Conservation (phyloP, 2,888 invertebrate species). For the Fabriciana adippe region DNA sequence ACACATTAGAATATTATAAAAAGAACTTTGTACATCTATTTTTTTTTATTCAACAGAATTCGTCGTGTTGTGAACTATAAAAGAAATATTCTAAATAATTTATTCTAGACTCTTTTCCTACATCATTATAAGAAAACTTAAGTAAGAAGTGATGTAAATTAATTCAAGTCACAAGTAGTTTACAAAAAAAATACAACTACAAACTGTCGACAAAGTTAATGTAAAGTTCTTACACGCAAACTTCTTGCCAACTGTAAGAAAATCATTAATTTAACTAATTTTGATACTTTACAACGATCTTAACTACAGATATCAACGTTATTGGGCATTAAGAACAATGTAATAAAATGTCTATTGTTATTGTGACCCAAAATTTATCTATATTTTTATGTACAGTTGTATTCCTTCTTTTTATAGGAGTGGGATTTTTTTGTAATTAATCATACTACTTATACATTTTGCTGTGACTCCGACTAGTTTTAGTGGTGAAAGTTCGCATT, state of each 20-base stretch:
- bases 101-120: not conserved
- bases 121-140: not conserved
- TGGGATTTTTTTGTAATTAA: too few relatives aligned
- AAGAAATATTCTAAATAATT: not conserved
- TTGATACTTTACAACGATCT: conserved; percentile 12
- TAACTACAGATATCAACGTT: not conserved
- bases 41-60: too few relatives aligned
- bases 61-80: too few relatives aligned
- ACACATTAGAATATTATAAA: too few relatives aligned
- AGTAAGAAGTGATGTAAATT: conserved; percentile 7
- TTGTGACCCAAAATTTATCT: too few relatives aligned
- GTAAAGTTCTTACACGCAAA: conserved; percentile 14
- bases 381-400: too few relatives aligned
- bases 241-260: conserved; percentile 9
- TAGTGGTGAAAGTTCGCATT: too few relatives aligned
- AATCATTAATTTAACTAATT: conserved; percentile 14
- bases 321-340: not conserved
- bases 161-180: conserved; percentile 8
- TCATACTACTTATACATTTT: too few relatives aligned
- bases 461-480: too few relatives aligned
- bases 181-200: conserved; percentile 13
- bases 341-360: too few relatives aligned
- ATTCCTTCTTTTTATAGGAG: too few relatives aligned
- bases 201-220: conserved; percentile 9
- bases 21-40: too few relatives aligned